phyloP scores from a whole-genome alignment of 2,888 invertebrate species.

The Gryllus longicercus region DNA sequence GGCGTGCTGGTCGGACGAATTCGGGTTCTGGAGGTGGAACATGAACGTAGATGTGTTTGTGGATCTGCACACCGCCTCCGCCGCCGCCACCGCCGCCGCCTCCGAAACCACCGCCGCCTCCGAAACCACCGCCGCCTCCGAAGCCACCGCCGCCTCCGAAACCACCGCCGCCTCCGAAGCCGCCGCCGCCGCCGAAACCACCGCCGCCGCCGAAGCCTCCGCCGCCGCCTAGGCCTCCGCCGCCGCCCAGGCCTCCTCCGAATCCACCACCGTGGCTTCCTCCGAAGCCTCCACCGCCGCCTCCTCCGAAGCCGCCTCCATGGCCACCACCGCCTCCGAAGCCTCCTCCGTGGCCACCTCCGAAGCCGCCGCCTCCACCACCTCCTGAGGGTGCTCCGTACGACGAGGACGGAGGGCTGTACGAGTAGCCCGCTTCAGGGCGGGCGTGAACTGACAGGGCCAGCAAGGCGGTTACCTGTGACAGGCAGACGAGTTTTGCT shows the following conservation, averaged over 20 bases:
- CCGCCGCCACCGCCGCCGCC: constrained; percentile 29
- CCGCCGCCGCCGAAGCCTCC: constrained; percentile 43
- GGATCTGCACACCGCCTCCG: constrained; percentile 56
- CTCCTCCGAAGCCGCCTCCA: constrained; percentile 27
- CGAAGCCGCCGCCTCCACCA: constrained; percentile 24
- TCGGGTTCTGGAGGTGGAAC: constrained; percentile 83
- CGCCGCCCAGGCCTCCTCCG: constrained; percentile 38
- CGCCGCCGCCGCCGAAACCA: constrained; percentile 40
- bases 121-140: constrained; percentile 29
- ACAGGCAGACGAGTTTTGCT: constrained; percentile 25
- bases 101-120: constrained; percentile 31
- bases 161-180: constrained; percentile 32
- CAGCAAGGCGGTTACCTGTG: constrained; percentile 43
- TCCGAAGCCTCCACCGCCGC: constrained; percentile 36
- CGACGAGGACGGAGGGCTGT: constrained; percentile 33
- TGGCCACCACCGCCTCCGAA: constrained; percentile 24
- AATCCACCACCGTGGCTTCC: constrained; percentile 43
- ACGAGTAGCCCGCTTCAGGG: constrained; percentile 39
- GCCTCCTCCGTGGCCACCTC: constrained; percentile 27
- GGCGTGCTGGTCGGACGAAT: constrained; percentile 62
- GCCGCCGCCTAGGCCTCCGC: constrained; percentile 40
- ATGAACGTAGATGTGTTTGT: constrained; percentile 86
- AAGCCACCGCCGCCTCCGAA: constrained; percentile 24
- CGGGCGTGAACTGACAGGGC: constrained; percentile 42
- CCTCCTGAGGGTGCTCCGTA: constrained; percentile 34